A percentile compares a stretch with the other conserved stretches of the same genome.
These are phyloP conservation scores for Iphiclides podalirius DNA, from an alignment of 2,888 invertebrate species.

Conservation along the genomic window DNA sequence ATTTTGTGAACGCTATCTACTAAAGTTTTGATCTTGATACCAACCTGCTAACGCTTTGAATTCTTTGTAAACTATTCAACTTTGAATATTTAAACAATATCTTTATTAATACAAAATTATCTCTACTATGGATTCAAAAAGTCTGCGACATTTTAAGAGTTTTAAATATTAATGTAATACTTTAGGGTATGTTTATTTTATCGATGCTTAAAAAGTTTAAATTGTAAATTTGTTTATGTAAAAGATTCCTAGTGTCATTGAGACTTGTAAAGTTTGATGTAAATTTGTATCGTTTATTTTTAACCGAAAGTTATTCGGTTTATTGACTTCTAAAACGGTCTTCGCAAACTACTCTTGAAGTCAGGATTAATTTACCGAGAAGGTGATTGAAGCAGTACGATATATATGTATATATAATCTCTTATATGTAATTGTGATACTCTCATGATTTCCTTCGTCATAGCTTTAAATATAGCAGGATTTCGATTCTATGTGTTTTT, in stretches of 20 bases:
- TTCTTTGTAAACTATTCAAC: no score
- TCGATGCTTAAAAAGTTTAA: no score
- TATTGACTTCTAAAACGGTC: not conserved
- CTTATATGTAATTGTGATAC: conserved; percentile 32
- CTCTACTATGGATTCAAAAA: no score
- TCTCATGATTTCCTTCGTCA: conserved; percentile 35
- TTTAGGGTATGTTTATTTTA: no score
- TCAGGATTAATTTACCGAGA: not conserved
- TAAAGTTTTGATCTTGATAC: no score
- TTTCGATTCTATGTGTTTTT: conserved; percentile 27
- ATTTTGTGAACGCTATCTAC: no score
- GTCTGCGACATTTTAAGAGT: no score
- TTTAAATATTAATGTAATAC: no score
- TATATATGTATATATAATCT: conserved; percentile 5
- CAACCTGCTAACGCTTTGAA: no score
- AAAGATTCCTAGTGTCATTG: conserved; percentile 5
- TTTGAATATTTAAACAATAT: no score
- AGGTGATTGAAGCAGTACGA: not conserved
- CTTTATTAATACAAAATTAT: no score
- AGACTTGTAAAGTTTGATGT: conserved; percentile 11
- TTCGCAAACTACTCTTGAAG: not conserved
- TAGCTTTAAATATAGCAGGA: conserved; percentile 35
- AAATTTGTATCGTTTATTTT: conserved; percentile 4
- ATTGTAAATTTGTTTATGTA: not conserved
- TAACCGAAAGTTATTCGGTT: not conserved